These are phyloP conservation scores for Pycnonotus jocosus DNA, from an alignment of 2,113 vertebrate genomes.

Conservation along the genomic window DNA sequence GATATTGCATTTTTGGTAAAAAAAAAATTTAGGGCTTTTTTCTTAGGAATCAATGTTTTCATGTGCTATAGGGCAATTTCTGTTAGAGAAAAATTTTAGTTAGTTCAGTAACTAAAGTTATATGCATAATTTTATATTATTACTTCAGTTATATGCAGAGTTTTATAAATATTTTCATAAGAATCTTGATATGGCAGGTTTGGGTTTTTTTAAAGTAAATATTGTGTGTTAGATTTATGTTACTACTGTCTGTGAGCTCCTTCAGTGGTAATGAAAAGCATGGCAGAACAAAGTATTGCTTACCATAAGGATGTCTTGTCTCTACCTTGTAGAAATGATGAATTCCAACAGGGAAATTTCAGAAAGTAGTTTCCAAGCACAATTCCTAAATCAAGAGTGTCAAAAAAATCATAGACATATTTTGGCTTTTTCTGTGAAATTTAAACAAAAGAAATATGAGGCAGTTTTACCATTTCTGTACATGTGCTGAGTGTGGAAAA, in stretches of 20 bases:
- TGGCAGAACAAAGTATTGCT: neutral
- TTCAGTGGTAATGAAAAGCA: neutral
- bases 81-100: neutral
- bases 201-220: neutral
- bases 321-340: neutral
- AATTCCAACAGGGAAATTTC: neutral
- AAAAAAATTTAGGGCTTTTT: neutral
- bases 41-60: neutral
- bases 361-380: neutral
- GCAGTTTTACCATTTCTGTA: neutral
- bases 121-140: no score
- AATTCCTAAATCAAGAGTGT: neutral
- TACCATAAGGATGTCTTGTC: neutral
- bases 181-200: neutral
- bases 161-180: neutral
- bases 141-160: neutral
- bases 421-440: neutral
- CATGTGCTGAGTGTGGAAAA: neutral
- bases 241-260: neutral
- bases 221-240: neutral
- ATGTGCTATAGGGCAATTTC: neutral
- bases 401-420: neutral
- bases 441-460: neutral
- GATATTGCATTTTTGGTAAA: neutral
- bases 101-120: no score